Evolutionary conservation across 1,140 invertebrate species (phyloP).

Genomic region (Pomacea maculata): DNA sequence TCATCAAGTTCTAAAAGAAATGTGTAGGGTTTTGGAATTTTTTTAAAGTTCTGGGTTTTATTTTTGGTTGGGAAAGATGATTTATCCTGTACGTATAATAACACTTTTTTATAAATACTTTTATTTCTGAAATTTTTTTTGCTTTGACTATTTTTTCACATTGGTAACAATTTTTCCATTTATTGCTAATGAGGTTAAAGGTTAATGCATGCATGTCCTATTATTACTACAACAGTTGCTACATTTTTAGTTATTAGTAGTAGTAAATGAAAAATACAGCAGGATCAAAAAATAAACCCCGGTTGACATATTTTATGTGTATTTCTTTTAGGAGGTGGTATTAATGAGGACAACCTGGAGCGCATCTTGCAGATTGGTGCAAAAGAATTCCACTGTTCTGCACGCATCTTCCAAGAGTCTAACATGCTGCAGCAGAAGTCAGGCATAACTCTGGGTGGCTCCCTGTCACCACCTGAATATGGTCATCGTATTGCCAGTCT

Average conservation of each 20-base stretch:
- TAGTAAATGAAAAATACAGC: too few species aligned
- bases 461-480: slow-evolving; percentile 42
- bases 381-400: slow-evolving; percentile 81
- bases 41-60: too few species aligned
- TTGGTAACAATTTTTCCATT: too few species aligned
- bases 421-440: slow-evolving; percentile 52
- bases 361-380: slow-evolving; percentile 74
- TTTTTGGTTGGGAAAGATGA: too few species aligned
- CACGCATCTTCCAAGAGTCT: slow-evolving; percentile 65
- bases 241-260: too few species aligned
- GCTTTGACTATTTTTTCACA: too few species aligned
- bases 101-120: too few species aligned
- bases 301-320: not conserved
- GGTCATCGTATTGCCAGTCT: slow-evolving; percentile 39
- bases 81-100: too few species aligned
- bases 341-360: slow-evolving; percentile 78
- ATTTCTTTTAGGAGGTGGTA: slow-evolving; percentile 76
- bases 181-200: too few species aligned
- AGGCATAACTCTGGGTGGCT: slow-evolving; percentile 46
- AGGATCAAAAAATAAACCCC: not conserved
- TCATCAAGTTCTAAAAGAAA: not conserved
- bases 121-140: too few species aligned
- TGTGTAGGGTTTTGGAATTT: not conserved
- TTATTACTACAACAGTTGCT: too few species aligned
- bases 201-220: too few species aligned